Evolutionary conservation across 1,140 invertebrate genomes (phyloP).

Genomic region (Micrasema longulum): DNA sequence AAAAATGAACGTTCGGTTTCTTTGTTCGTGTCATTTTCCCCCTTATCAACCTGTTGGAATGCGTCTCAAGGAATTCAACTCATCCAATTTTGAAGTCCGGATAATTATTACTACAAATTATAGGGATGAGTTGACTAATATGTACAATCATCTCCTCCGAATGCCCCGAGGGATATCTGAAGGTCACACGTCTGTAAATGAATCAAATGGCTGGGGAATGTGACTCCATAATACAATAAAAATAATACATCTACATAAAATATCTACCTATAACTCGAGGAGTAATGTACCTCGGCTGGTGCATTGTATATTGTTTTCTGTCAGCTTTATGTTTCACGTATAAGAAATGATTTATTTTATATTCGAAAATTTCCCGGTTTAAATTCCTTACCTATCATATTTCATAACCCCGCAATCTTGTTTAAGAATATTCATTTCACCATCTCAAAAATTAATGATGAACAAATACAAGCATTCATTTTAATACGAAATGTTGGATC

Average conservation of each 20-base stretch:
- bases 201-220: constrained; percentile 25
- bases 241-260: too few species aligned
- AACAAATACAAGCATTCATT: too few species aligned
- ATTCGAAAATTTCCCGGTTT: background rate
- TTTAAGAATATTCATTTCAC: too few species aligned
- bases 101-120: constrained; percentile 28
- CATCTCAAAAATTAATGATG: too few species aligned
- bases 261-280: background rate
- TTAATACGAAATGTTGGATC: too few species aligned
- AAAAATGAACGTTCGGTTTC: background rate
- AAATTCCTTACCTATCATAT: too few species aligned
- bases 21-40: constrained; percentile 10
- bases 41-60: constrained; percentile 9
- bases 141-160: constrained; percentile 7
- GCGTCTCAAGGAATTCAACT: constrained; percentile 15
- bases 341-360: background rate
- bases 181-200: constrained; percentile 22
- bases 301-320: too few species aligned
- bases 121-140: constrained; percentile 30
- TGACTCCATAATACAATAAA: background rate
- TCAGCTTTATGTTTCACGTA: background rate
- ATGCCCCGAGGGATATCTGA: background rate
- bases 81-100: constrained; percentile 18
- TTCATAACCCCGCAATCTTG: too few species aligned
- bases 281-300: background rate